phyloP scores from a whole-genome alignment of 1,140 invertebrate genomes.

The Ostrea denselamellosa region DNA sequence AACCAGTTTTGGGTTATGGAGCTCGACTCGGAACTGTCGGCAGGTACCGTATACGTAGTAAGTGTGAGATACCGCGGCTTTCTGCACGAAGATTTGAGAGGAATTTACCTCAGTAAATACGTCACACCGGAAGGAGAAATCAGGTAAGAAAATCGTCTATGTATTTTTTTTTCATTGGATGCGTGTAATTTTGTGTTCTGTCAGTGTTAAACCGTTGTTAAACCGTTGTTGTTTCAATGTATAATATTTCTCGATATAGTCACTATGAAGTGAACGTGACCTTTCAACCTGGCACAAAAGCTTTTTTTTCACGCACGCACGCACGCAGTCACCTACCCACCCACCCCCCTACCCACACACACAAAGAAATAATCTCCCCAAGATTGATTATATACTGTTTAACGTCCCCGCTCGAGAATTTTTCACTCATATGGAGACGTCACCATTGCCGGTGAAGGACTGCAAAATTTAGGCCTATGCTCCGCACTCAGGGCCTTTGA shows the following conservation, averaged over 20 bases:
- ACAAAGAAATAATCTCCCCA: no score
- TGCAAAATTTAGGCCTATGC: no score
- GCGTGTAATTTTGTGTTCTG: no score
- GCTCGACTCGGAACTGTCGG: constrained; percentile 48
- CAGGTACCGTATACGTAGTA: constrained; percentile 55
- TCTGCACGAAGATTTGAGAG: constrained; percentile 64
- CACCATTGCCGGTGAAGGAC: no score
- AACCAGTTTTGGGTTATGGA: constrained; percentile 66
- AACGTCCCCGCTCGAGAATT: no score
- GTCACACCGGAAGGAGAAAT: constrained; percentile 58
- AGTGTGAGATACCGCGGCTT: constrained; percentile 60
- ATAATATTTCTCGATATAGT: background rate
- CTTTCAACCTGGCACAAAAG: background rate
- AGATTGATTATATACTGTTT: no score
- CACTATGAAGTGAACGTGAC: background rate
- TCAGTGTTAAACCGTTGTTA: background rate
- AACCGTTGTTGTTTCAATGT: background rate
- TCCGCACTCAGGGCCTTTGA: no score
- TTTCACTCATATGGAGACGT: no score
- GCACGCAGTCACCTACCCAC: no score
- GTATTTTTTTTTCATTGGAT: no score
- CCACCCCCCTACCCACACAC: no score
- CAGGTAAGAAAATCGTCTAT: constrained; percentile 56
- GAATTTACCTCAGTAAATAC: constrained; percentile 68
- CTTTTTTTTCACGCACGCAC: background rate